Base-by-base conservation (phyloP, 2,113 vertebrate species). In the Orcinus orca region DNA sequence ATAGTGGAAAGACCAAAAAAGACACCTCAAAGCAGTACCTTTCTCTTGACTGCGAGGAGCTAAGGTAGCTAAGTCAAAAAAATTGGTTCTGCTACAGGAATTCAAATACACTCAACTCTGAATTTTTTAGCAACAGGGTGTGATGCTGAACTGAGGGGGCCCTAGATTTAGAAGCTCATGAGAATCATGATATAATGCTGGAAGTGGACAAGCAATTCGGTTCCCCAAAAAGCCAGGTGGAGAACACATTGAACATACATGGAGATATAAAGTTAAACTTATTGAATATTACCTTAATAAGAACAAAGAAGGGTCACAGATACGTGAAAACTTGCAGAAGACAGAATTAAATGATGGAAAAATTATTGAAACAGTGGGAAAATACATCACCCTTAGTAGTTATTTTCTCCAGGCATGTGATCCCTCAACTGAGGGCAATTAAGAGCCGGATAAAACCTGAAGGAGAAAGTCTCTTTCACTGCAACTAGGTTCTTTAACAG, bases 241-340 rank as follows among this genome's bases (percentile, higher is more conserved):
- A 98, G 86, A 98, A 97, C 76, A 96, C 94, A 65, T 18, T 98
- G 97, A 98, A 98, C 96, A 95, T 97, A 93, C 97, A 98, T 62
- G 96, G 98, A 94, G 98, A 98, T 38, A 98, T 97, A 98, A 98
- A 98, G 97, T 98, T 94, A 99, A 98, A 97, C 98, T 98, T 96
- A 98, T 98, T 94, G 98, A 99, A 96, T 98, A 98, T 98, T 98
- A 98, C 97, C 98, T 98, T 89, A 97, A 74, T 98, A 98, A 98
- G 90, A 98, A 97, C 92, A 97, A 98, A 97, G 97, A 98, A 93
- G 96, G 87, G 86, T 97, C 96, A 95, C 96, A 88, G 90, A 96
- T 98, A 79, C 88, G 98, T 93, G 97, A 98, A 97, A 98, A 98
- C 47, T 85, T 98, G 38, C 84, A 97, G 91, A 98, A 98, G 80